A percentile compares a stretch with the other conserved stretches of the same genome.
These are phyloP conservation scores for Spilogale gracilis DNA, from an alignment of 2,113 vertebrate genomes.

Conservation along the genomic window DNA sequence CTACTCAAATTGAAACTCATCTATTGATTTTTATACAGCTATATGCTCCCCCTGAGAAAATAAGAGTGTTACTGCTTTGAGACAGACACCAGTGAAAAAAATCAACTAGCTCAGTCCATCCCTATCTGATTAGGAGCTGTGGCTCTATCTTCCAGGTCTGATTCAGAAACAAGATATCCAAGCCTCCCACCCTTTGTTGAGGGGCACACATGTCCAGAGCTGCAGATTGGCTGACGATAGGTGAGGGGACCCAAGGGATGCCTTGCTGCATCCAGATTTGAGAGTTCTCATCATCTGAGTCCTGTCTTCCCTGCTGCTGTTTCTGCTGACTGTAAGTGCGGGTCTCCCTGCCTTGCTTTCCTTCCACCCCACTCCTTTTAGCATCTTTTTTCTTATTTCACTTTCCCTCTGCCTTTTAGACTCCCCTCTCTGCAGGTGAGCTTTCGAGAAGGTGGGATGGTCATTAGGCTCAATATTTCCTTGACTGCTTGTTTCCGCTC, in stretches of 20 bases:
- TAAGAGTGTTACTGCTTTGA: neutral
- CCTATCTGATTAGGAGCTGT: neutral
- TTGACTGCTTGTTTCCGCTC: neutral
- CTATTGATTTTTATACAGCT: neutral
- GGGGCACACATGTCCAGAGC: neutral
- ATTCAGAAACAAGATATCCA: neutral
- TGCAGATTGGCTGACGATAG: neutral
- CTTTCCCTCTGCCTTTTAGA: neutral
- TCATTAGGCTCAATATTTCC: neutral
- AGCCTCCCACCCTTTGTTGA: neutral
- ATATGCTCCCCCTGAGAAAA: neutral
- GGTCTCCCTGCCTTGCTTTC: no score
- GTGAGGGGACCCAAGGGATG: no score
- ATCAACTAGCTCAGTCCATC: accelerated
- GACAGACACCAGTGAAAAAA: neutral
- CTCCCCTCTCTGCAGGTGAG: neutral
- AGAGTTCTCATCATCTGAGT: neutral
- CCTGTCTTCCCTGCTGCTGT: neutral
- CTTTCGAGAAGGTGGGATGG: neutral
- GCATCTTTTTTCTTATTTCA: neutral
- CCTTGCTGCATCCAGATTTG: neutral
- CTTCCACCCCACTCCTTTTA: no score
- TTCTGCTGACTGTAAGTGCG: neutral
- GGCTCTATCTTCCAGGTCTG: neutral
- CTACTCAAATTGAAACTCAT: slow-evolving; percentile 45